Evolutionary conservation across 2,113 vertebrate genomes (phyloP).

Genomic region (Toxotes chatareus): DNA sequence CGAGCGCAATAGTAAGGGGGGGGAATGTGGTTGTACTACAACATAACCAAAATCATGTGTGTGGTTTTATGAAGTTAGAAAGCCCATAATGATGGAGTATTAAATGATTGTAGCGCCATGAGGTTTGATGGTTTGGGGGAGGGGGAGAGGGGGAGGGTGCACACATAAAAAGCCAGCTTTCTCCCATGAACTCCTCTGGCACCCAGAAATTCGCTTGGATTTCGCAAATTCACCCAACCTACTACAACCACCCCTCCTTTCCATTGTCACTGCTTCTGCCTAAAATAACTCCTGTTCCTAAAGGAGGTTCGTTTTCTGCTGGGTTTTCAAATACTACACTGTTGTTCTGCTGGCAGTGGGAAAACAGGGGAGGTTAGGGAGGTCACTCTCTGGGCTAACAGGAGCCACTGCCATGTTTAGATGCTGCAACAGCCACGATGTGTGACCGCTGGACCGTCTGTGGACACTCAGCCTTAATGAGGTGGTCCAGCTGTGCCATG

Average conservation of each 20-base stretch:
- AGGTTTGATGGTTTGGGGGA: conserved; percentile 69
- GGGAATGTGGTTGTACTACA: conserved; percentile 61
- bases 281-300: conserved; percentile 71
- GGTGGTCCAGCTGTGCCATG: conserved; percentile 36
- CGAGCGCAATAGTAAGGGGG: conserved; percentile 40
- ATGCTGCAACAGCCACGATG: conserved; percentile 49
- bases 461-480: conserved; percentile 55
- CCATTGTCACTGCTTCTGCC: conserved; percentile 68
- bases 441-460: conserved; percentile 53
- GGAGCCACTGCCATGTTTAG: conserved; percentile 68
- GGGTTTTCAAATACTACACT: conserved; percentile 60
- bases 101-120: conserved; percentile 77
- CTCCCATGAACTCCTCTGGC: conserved; percentile 77
- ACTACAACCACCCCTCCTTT: conserved; percentile 53
- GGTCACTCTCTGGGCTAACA: conserved; percentile 53
- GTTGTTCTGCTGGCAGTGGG: conserved; percentile 59
- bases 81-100: conserved; percentile 79
- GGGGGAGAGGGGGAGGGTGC: conserved; percentile 9
- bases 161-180: conserved; percentile 63
- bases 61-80: conserved; percentile 78
- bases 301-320: conserved; percentile 62
- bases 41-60: conserved; percentile 78
- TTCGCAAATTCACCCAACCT: conserved; percentile 66
- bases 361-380: conserved; percentile 48
- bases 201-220: conserved; percentile 62